Conservation (phyloP, 92 coral and sea anemone genomes). For the Diadumene lineata region DNA sequence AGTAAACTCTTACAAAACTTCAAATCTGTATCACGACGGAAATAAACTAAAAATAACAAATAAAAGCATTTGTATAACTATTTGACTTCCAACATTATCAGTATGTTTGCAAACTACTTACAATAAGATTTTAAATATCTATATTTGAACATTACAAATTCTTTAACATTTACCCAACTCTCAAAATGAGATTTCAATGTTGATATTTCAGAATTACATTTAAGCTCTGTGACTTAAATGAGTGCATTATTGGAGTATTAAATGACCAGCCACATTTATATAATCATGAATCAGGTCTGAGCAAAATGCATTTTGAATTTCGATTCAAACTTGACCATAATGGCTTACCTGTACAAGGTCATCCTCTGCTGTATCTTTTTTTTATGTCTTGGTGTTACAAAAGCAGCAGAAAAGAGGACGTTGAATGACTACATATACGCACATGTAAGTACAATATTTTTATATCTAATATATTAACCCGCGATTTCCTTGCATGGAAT, state of each 20-base stretch:
- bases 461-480: too few species aligned
- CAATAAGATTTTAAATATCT: too few species aligned
- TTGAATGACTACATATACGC: too few species aligned
- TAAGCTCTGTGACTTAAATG: background rate
- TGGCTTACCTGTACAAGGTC: constrained; percentile 1
- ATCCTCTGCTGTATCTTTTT: background rate
- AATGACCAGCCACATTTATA: too few species aligned
- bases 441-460: too few species aligned
- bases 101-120: too few species aligned
- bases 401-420: constrained; percentile 1
- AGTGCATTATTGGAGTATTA: too few species aligned
- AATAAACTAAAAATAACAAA: background rate
- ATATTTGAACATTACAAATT: too few species aligned
- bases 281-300: too few species aligned
- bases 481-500: too few species aligned
- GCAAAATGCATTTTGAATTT: background rate
- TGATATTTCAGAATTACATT: background rate
- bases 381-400: background rate
- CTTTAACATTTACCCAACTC: background rate
- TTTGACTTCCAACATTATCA: too few species aligned
- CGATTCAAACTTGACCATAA: background rate
- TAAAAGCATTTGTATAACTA: background rate
- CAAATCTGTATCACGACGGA: background rate
- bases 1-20: background rate
- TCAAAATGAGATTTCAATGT: background rate